Percentiles rank a stretch among this genome's conserved stretches.
Evolutionary conservation across 2,797 vertebrate species (phyloP).

Genomic region (Molothrus ater): DNA sequence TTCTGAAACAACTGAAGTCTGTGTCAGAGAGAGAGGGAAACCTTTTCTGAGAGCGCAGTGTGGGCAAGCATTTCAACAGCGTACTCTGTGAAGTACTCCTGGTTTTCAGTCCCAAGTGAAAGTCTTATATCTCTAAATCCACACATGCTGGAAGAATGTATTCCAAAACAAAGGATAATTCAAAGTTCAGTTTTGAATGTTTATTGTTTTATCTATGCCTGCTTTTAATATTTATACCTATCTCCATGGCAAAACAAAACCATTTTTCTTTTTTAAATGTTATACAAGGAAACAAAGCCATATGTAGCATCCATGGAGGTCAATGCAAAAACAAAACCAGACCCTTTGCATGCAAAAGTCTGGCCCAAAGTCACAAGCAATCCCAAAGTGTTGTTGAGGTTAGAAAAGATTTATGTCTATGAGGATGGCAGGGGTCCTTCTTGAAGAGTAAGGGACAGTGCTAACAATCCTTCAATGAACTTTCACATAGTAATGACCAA

Average conservation of each 20-base stretch:
- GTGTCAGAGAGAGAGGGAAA: neutral
- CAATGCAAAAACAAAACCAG: neutral
- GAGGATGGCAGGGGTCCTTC: neutral
- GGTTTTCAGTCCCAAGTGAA: neutral
- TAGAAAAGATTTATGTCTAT: neutral
- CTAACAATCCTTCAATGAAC: neutral
- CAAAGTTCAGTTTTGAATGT: neutral
- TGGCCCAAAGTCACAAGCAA: neutral
- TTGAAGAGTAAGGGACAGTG: neutral
- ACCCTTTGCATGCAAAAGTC: neutral
- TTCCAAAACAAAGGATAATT: neutral
- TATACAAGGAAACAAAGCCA: neutral
- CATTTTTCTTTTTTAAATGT: neutral
- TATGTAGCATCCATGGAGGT: neutral
- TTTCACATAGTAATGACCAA: neutral
- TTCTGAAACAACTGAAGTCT: neutral
- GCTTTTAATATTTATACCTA: neutral
- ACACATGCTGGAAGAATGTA: neutral
- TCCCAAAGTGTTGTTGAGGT: neutral
- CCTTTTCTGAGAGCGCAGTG: neutral
- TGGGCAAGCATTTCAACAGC: neutral
- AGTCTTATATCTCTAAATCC: neutral
- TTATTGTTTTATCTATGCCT: neutral
- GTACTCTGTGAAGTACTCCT: neutral
- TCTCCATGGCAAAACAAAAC: neutral